Percentiles rank a stretch among this genome's conserved stretches.
Evolutionary conservation across 2,113 vertebrate genomes (phyloP).

Genomic region (Suricata suricatta): DNA sequence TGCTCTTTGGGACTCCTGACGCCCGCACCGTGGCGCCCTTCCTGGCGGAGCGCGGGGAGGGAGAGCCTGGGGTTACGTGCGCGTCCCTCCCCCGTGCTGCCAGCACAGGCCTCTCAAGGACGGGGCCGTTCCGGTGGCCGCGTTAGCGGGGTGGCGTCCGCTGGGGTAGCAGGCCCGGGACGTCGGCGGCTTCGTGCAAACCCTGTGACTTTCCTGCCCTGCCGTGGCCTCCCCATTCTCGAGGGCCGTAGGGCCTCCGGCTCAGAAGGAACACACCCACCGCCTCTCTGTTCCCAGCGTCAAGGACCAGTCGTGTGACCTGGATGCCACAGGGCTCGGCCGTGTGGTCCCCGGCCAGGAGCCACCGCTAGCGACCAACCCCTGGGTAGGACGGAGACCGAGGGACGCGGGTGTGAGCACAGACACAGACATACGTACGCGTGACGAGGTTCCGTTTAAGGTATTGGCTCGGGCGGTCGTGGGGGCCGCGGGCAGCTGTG

Average conservation of each 20-base stretch:
- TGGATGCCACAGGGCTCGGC: no score
- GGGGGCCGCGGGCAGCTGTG: neutral
- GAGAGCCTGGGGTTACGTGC: neutral
- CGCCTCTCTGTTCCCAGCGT: neutral
- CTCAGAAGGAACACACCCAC: neutral
- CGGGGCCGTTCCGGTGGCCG: neutral
- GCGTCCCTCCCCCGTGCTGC: neutral
- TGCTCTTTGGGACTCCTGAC: neutral
- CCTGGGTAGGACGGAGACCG: no score
- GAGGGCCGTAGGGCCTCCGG: neutral
- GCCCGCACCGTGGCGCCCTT: neutral
- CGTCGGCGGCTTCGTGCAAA: rapidly evolving
- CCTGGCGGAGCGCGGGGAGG: rapidly evolving
- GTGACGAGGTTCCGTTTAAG: neutral
- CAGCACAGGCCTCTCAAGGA: rapidly evolving
- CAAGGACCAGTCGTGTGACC: rapidly evolving
- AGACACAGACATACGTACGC: rapidly evolving
- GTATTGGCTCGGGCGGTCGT: neutral
- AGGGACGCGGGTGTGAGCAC: no score
- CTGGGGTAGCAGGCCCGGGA: neutral
- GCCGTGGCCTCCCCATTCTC: neutral
- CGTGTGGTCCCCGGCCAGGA: rapidly evolving
- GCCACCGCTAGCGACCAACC: neutral
- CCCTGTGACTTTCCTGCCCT: neutral
- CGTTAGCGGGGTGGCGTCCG: neutral